Percentiles rank a stretch among this genome's conserved stretches.
Conservation (phyloP, 2,113 vertebrate species). For the Vulpes vulpes region DNA sequence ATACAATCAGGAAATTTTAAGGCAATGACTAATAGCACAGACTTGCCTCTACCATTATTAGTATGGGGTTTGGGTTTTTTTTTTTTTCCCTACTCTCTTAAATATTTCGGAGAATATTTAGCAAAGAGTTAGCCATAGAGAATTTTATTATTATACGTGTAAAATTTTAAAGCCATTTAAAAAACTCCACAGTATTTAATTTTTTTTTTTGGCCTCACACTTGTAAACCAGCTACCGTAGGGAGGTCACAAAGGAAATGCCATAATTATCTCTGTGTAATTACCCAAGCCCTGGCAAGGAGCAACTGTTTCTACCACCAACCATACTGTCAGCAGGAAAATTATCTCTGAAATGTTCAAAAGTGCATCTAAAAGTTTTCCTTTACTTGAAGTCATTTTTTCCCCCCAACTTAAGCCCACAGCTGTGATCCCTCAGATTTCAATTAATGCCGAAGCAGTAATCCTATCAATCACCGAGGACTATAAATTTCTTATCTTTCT, state of each 20-base stretch:
- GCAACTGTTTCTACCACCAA: background rate
- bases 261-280: background rate
- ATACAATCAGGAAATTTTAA: fast-evolving
- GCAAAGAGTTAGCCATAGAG: slow-evolving; percentile 43
- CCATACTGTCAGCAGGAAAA: background rate
- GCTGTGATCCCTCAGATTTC: slow-evolving; percentile 83
- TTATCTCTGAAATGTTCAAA: background rate
- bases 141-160: slow-evolving; percentile 59
- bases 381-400: background rate
- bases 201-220: background rate
- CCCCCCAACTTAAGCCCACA: slow-evolving; percentile 70
- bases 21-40: background rate
- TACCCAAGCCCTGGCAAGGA: background rate
- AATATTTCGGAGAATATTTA: slow-evolving; percentile 59
- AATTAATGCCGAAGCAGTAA: slow-evolving; percentile 82
- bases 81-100: background rate
- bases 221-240: background rate
- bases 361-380: slow-evolving; percentile 47
- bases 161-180: slow-evolving; percentile 63
- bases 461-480: slow-evolving; percentile 79
- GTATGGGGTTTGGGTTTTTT: fast-evolving
- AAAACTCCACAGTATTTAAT: slow-evolving; percentile 63
- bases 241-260: slow-evolving; percentile 31
- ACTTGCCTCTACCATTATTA: slow-evolving; percentile 61
- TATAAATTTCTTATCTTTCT: slow-evolving; percentile 85